Evolutionary conservation across 2,113 vertebrate species (phyloP).

Genomic region (Sarotherodon lohbergeri): DNA sequence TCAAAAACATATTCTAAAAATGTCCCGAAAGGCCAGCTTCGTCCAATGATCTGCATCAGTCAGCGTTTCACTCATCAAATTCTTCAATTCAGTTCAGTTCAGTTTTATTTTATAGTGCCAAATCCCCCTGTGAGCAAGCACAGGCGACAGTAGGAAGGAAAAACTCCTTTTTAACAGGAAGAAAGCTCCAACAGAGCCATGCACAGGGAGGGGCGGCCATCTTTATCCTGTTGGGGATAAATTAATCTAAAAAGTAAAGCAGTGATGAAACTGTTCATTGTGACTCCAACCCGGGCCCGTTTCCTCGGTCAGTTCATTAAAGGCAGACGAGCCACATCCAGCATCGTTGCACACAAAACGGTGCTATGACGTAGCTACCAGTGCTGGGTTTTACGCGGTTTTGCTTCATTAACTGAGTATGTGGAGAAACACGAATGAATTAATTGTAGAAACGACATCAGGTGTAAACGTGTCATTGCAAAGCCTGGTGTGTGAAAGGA

Average conservation of each 20-base stretch:
- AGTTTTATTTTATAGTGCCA: not conserved
- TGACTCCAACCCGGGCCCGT: not conserved
- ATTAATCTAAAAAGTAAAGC: not conserved
- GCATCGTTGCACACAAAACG: accelerated
- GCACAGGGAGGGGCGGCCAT: not conserved
- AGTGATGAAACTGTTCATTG: not conserved
- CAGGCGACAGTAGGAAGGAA: not conserved
- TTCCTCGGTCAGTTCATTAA: not conserved
- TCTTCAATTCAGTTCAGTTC: accelerated
- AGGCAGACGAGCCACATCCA: not conserved
- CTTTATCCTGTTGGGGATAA: not conserved
- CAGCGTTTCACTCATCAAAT: accelerated
- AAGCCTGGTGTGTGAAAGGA: not conserved
- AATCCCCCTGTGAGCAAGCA: not conserved
- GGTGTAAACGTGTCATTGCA: not conserved
- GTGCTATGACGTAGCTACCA: not conserved
- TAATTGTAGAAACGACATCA: not conserved
- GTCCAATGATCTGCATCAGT: not conserved
- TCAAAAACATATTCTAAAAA: not conserved
- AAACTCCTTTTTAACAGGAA: not conserved
- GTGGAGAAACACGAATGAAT: not conserved
- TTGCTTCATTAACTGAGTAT: not conserved
- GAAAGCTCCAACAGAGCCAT: not conserved
- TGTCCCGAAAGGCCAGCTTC: not conserved
- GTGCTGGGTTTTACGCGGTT: too few relatives aligned